These are phyloP conservation scores for Akabosia matsudoensis DNA, from an alignment of 1,140 invertebrate species.

Conservation along the genomic window DNA sequence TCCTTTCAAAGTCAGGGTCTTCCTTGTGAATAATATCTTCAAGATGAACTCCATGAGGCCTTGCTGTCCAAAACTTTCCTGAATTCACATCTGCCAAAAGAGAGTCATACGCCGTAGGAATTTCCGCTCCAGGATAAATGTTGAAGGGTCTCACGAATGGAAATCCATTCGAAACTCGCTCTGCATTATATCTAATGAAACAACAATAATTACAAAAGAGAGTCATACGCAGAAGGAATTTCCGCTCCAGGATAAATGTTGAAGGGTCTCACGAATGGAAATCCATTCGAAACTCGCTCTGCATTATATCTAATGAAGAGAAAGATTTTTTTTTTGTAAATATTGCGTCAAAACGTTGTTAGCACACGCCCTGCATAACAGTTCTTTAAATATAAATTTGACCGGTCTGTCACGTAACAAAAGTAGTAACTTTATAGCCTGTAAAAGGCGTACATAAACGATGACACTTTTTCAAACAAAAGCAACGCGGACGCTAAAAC, in stretches of 20 bases:
- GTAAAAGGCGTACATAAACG: no score
- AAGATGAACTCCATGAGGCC: neutral
- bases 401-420: no score
- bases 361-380: no score
- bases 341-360: no score
- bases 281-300: constrained; percentile 3
- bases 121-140: neutral
- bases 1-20: neutral
- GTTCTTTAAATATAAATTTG: no score
- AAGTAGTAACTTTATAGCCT: no score
- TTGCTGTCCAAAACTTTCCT: constrained; percentile 3
- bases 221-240: neutral
- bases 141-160: neutral
- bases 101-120: neutral
- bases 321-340: no score
- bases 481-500: no score
- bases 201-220: neutral
- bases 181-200: constrained; percentile 8
- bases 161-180: constrained; percentile 2
- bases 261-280: neutral
- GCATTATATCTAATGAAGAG: constrained; percentile 3
- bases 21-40: neutral
- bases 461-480: no score
- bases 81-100: neutral
- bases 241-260: neutral